Evolutionary conservation across 2,888 invertebrate species (phyloP).

Genomic region (Dryomyza anilis): DNA sequence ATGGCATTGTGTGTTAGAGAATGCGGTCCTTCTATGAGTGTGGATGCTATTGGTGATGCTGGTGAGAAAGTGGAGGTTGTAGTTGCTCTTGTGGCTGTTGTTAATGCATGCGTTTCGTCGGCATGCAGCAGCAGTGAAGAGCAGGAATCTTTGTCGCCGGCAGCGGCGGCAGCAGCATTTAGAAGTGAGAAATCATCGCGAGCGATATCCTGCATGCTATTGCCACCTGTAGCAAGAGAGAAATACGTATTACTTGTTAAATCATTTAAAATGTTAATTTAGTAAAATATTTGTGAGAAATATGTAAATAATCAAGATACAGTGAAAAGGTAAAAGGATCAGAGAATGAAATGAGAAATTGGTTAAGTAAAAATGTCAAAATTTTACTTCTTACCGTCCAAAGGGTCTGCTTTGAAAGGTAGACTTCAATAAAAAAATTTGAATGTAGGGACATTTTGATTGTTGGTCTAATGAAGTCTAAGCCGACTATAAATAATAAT

Average conservation of each 20-base stretch:
- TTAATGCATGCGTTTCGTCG: not conserved
- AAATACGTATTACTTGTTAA: not conserved
- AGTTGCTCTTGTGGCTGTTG: not conserved
- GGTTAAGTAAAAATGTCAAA: too few species aligned
- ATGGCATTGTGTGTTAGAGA: not conserved
- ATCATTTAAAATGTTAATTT: not conserved
- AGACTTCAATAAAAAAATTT: too few species aligned
- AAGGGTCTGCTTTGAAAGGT: too few species aligned
- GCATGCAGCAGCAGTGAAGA: not conserved
- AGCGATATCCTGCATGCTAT: conserved; percentile 58
- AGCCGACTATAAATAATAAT: too few species aligned
- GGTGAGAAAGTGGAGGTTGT: too few species aligned
- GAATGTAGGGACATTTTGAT: too few species aligned
- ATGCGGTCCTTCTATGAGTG: not conserved
- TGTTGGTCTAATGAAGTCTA: too few species aligned
- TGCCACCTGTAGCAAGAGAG: conserved; percentile 35
- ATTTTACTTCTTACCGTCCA: too few species aligned
- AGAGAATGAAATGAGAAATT: too few species aligned
- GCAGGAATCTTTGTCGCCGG: conserved; percentile 36
- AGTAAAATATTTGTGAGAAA: not conserved
- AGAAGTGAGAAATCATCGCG: conserved; percentile 49
- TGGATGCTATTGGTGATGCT: conserved; percentile 19
- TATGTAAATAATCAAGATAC: too few species aligned
- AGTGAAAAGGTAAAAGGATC: too few species aligned
- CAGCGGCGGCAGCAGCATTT: conserved; percentile 41